These are phyloP conservation scores for Chinchilla lanigera DNA, from an alignment of 2,113 vertebrate genomes.

Conservation along the genomic window DNA sequence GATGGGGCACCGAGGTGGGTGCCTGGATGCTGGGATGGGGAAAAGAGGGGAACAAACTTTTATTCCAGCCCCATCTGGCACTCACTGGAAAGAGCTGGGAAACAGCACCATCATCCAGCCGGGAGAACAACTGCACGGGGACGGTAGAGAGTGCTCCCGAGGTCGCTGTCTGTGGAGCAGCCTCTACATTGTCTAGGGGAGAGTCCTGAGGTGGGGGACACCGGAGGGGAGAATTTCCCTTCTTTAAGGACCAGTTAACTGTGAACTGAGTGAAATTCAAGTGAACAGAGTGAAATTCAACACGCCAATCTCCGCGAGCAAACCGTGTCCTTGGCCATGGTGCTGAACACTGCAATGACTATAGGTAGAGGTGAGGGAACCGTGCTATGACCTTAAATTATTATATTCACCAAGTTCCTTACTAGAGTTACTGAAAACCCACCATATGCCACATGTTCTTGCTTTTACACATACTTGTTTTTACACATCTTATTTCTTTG, in stretches of 20 bases:
- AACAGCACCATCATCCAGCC: not conserved
- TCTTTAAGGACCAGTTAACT: not conserved
- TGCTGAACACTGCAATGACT: conserved; percentile 30
- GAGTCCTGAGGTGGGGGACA: not conserved
- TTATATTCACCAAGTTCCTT: not conserved
- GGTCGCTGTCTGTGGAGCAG: not conserved
- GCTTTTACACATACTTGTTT: too few species aligned
- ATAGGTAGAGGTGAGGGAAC: not conserved
- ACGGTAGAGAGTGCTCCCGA: not conserved
- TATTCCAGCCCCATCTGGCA: not conserved
- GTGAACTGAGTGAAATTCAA: not conserved
- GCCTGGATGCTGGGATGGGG: not conserved
- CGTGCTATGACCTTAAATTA: not conserved
- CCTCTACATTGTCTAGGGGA: not conserved
- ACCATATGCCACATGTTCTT: not conserved
- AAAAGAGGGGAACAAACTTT: not conserved
- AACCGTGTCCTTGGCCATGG: conserved; percentile 30
- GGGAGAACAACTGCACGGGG: not conserved
- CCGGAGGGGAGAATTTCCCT: not conserved
- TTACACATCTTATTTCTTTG: not conserved
- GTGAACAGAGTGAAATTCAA: not conserved
- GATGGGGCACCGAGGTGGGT: not conserved
- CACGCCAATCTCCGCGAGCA: not conserved
- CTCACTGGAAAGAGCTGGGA: not conserved
- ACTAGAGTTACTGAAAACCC: not conserved